phyloP scores from a whole-genome alignment of 1,140 invertebrate species.

The Archegozetes longisetosus region DNA sequence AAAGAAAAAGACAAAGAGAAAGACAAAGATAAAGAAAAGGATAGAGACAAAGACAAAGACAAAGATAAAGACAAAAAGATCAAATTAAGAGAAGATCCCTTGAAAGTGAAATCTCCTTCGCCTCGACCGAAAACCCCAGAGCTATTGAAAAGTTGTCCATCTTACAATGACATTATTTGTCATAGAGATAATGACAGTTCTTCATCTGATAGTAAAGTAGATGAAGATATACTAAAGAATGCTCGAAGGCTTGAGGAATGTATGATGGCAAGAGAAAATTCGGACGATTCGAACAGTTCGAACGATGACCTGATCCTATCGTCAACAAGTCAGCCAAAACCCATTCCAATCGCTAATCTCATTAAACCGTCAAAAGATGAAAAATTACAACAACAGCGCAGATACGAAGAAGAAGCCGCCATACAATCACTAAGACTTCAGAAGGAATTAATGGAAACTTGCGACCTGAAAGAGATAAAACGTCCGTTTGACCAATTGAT shows the following conservation, averaged over 20 bases:
- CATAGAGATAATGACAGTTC: conserved; percentile 4
- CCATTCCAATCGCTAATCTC: conserved; percentile 13
- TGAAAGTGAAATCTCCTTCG: neutral
- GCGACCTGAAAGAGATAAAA: conserved; percentile 11
- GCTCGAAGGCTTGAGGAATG: conserved; percentile 18
- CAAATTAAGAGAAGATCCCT: neutral
- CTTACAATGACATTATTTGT: neutral
- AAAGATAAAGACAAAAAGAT: conserved; percentile 5
- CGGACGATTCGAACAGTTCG: neutral
- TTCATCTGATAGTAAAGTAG: conserved; percentile 18
- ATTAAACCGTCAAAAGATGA: conserved; percentile 16
- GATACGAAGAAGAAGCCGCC: conserved; percentile 24
- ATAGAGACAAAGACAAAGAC: neutral
- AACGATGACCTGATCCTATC: neutral
- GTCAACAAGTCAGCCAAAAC: conserved; percentile 13
- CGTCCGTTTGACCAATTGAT: neutral
- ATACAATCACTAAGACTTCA: conserved; percentile 23
- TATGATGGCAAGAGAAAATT: conserved; percentile 12
- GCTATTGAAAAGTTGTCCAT: conserved; percentile 3
- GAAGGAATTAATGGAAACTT: conserved; percentile 19
- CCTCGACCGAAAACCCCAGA: conserved; percentile 14
- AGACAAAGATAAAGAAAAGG: conserved; percentile 1
- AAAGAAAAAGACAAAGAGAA: neutral
- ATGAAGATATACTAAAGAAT: conserved; percentile 20
- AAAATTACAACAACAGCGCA: conserved; percentile 20